Evolutionary conservation across 2,797 vertebrate species (phyloP), one percentile per base, ranked within the genome.

Genomic region (Mus spretus): DNA sequence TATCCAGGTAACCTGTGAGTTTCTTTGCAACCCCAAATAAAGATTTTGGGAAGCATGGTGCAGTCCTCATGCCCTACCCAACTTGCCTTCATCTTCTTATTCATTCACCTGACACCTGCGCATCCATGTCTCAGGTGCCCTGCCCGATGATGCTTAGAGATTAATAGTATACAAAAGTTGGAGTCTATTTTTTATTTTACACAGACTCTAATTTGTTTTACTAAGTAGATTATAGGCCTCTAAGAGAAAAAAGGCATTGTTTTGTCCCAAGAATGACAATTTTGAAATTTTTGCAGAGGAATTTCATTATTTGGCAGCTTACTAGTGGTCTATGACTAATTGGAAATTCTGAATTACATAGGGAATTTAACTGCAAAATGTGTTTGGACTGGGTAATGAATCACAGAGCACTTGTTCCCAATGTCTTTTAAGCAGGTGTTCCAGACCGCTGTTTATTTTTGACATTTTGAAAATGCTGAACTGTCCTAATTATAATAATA

Each of bases 361-460:
- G 77, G 83, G 88, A 40, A 91, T 95, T 97, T 96, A 95, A 87
- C 85, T 89, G 89, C 92, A 59, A 87, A 95, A 92, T 96, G 87
- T 96, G 80, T 97, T 98, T 97, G 86, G 77, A 87, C 90, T 96
- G 96, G 91, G 94, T 97, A 97, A 97, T 97, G 97, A 95, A 95
- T 91, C 96, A 97, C 1, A n/a, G 91, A 95, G 83, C 70, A 87
- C 82, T 96, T 91, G 93, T 89, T 97, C 96, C 95, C 92, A 94
- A 91, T 92, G 89, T 97, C 65, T 96, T 96, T 95, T 81, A 95
- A 95, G 82, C 97, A 97, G 95, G 96, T 98, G 91, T 95, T 97
- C 47, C 1, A 37, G 95, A 92, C 96, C 91, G 72, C 95, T 97
- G 89, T 96, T 97, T 97, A 96, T 97, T 97, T 97, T 98, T 97